phyloP scores from a whole-genome alignment of 2,113 vertebrate genomes.

The Camelus dromedarius region DNA sequence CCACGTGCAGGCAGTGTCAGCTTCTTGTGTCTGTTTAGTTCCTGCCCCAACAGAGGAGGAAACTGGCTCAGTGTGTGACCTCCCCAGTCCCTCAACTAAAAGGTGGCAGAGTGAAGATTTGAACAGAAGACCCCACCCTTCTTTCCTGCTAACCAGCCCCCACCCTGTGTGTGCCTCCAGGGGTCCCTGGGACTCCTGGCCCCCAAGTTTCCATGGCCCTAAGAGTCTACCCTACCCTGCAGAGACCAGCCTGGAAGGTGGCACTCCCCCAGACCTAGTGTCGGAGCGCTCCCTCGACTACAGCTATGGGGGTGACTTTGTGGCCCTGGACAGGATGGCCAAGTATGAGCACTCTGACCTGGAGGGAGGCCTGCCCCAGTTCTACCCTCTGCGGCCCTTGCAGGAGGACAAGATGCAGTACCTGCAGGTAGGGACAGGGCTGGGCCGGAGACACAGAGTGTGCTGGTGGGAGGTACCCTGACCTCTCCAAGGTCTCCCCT shows the following conservation, averaged over 20 bases:
- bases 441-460: accelerated
- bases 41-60: not conserved
- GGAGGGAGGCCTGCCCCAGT: constrained; percentile 92
- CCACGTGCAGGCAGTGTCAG: not conserved
- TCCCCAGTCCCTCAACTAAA: not conserved
- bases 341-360: constrained; percentile 93
- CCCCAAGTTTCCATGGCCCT: not conserved
- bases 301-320: constrained; percentile 90
- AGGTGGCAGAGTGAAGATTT: not conserved
- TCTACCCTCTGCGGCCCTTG: constrained; percentile 90
- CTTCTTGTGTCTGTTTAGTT: not conserved
- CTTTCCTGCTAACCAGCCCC: not conserved
- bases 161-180: not conserved
- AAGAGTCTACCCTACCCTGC: constrained; percentile 60
- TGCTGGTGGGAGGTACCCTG: not conserved
- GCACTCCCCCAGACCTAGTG: constrained; percentile 91
- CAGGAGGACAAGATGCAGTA: constrained; percentile 97
- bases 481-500: no score
- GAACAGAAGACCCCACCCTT: not conserved
- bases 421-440: constrained; percentile 91
- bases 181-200: not conserved
- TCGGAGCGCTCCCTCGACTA: constrained; percentile 93
- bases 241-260: constrained; percentile 94
- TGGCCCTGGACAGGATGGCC: constrained; percentile 92
- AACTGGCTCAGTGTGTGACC: not conserved